A percentile compares a stretch with the other conserved stretches of the same genome.
phyloP scores from a whole-genome alignment of 2,113 vertebrate genomes.

The Dipodomys merriami region DNA sequence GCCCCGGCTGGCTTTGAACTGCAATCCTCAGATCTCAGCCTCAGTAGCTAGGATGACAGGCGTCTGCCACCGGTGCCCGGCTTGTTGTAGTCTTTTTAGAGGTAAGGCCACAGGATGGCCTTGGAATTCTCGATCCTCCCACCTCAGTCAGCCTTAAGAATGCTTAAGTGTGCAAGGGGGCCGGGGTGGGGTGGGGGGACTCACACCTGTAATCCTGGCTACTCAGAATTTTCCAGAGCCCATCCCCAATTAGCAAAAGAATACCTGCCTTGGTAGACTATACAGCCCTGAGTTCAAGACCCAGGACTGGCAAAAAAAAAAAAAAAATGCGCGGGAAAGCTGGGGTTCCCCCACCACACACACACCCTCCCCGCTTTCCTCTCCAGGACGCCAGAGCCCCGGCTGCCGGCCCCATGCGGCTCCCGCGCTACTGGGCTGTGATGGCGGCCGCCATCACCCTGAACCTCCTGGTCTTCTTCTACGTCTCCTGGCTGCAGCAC shows the following conservation, averaged over 20 bases:
- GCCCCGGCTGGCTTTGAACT: too few relatives aligned
- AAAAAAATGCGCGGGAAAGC: neutral
- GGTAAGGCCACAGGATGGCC: neutral
- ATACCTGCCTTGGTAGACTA: too few relatives aligned
- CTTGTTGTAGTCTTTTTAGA: neutral
- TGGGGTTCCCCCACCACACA: accelerated
- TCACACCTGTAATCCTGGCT: too few relatives aligned
- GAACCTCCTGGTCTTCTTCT: slow-evolving; percentile 93
- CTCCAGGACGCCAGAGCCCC: slow-evolving; percentile 63
- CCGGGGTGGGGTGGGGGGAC: too few relatives aligned
- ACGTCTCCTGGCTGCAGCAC: slow-evolving; percentile 90
- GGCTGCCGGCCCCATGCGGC: slow-evolving; percentile 86
- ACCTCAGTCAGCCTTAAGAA: neutral
- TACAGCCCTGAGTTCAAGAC: too few relatives aligned
- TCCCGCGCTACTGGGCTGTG: slow-evolving; percentile 90
- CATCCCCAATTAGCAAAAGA: too few relatives aligned
- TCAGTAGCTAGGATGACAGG: too few relatives aligned
- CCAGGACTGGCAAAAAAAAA: neutral
- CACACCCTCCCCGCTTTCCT: neutral
- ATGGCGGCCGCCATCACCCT: slow-evolving; percentile 89
- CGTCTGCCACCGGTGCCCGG: too few relatives aligned
- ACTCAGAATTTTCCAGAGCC: too few relatives aligned
- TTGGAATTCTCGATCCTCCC: neutral
- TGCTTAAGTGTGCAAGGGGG: too few relatives aligned
- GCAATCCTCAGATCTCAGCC: too few relatives aligned